phyloP scores from a whole-genome alignment of 2,113 vertebrate species.

The Lamprotornis superbus region DNA sequence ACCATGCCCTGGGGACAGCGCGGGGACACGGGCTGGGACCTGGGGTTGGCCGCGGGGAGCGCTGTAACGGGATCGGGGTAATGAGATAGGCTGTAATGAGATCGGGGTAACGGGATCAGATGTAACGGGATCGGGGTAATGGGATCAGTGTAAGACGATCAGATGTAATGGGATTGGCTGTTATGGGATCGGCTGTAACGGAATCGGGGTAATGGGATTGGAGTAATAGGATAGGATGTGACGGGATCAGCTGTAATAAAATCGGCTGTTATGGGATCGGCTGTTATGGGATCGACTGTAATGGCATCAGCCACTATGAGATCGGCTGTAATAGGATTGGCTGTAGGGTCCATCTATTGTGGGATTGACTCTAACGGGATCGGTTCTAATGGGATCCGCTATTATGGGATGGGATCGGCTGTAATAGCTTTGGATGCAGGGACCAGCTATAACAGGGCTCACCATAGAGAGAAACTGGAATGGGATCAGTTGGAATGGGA shows the following conservation, averaged over 20 bases:
- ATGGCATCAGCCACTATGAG: background rate
- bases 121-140: no score
- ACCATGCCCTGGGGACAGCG: background rate
- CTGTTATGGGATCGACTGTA: background rate
- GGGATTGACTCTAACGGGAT: no score
- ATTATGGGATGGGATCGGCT: background rate
- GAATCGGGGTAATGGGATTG: fast-evolving
- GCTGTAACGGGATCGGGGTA: background rate
- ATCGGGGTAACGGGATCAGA: fast-evolving
- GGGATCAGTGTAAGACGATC: no score
- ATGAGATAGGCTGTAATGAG: background rate
- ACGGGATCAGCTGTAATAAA: fast-evolving
- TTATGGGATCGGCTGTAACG: fast-evolving
- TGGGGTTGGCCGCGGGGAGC: background rate
- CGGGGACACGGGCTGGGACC: background rate
- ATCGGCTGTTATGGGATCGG: fast-evolving
- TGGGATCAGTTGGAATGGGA: background rate
- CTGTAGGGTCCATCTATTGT: no score
- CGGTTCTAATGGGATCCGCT: background rate
- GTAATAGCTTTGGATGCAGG: background rate
- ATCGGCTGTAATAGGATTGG: background rate
- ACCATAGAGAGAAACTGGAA: background rate
- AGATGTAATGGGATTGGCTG: background rate
- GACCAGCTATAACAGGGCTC: background rate
- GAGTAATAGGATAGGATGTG: fast-evolving